Base-by-base conservation (phyloP, 1,140 invertebrate species). In the Sitobion miscanthi region DNA sequence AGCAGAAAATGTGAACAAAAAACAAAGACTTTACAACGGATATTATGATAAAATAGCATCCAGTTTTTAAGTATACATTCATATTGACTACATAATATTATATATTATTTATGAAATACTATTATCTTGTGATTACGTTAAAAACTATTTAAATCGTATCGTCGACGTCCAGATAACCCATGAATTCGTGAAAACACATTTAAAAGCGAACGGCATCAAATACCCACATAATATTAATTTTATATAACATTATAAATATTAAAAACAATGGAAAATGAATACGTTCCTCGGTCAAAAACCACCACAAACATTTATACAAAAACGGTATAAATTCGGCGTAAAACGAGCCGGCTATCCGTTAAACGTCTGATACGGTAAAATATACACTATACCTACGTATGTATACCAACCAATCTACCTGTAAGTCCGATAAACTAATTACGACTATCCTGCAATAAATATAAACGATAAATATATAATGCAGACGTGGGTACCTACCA, bases 91-190 rank as follows among this genome's bases (percentile, higher is more conserved):
- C 30, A 35, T n/a, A 77, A 35, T 77, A 77, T 77, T 77, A 77
- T 77, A 20, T n/a, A n/a, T 77, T 77, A 77, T 77, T 77, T 77
- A 77, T 77, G 14, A 77, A 77, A n/a, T 17, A n/a, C 30, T 35
- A 77, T 77, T 77, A 77, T 77, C n/a, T 77, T 35, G 30, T 77
- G 11, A 77, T 77, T 77, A 77, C 14, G 14, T 17, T 77, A 77
- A 77, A 62, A 77, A 77, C 30, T 77, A 77, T 77, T 77, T 77
- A 77, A 77, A 77, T n/a, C n/a, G 62, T 77, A n/a, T 77, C 14
- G 30, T 5, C n/a, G 0, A 77, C 62, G 62, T 77, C n/a, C 6
- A 17, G 1, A n/a, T n/a, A 77, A 77, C 30, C 14, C n/a, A 14
- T 6, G 14, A 77, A 77, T 77, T 35, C 4, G 4, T 14, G 62